These are phyloP conservation scores for Oncopodura yosiiana DNA, from an alignment of 1,140 invertebrate species.

Conservation along the genomic window DNA sequence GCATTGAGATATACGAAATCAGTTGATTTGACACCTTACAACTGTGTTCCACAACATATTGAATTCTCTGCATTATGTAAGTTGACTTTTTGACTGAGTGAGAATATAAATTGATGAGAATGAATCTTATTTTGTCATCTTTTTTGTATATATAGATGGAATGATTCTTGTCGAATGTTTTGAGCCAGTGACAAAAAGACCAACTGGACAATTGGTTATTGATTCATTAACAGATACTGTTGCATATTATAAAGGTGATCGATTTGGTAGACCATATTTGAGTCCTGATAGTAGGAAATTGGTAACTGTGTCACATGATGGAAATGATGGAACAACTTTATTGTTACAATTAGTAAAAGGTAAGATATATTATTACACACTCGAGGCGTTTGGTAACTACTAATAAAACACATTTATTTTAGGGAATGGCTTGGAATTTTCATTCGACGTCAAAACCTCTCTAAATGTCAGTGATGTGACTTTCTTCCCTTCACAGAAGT, in stretches of 20 bases:
- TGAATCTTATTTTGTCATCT: constrained; percentile 6
- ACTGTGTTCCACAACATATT: constrained; percentile 60
- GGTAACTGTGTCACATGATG: constrained; percentile 57
- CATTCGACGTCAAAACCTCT: constrained; percentile 67
- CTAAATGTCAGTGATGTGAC: constrained; percentile 64
- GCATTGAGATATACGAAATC: constrained; percentile 64
- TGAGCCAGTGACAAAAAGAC: constrained; percentile 52
- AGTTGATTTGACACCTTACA: constrained; percentile 61
- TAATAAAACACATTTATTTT: constrained; percentile 32
- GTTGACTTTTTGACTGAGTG: constrained; percentile 37
- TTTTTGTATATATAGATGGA: constrained; percentile 50
- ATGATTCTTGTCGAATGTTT: constrained; percentile 61
- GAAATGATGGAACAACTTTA: constrained; percentile 52
- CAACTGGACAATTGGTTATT: constrained; percentile 59
- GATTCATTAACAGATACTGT: constrained; percentile 69
- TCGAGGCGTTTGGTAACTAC: neutral
- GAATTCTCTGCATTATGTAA: constrained; percentile 66
- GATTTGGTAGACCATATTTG: constrained; percentile 57
- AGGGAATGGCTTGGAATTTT: constrained; percentile 57
- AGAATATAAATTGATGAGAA: neutral
- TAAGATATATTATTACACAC: constrained; percentile 32
- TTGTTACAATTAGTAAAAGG: constrained; percentile 60
- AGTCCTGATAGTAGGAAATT: constrained; percentile 62
- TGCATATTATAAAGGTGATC: constrained; percentile 51
- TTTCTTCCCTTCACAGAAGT: constrained; percentile 64